Base-by-base conservation (phyloP, 2,113 vertebrate species). In the Nycticorax nycticorax region DNA sequence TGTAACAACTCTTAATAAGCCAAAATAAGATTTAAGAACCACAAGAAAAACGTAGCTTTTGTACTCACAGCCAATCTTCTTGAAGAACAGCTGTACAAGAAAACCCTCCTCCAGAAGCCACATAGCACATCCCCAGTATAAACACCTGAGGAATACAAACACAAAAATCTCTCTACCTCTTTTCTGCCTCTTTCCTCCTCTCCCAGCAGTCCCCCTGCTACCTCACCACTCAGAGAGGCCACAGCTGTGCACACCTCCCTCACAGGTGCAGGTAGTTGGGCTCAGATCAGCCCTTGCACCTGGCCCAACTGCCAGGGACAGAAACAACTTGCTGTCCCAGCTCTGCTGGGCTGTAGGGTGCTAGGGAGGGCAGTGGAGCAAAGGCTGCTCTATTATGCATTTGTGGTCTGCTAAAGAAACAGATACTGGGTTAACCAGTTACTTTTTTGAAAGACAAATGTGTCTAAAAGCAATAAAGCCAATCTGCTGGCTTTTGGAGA, bases 41-140 rank as follows among this genome's bases (percentile, higher is more conserved):
- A 59, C 4, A 77, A 77, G 3, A 4, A 92, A 82, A 88, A 60
- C 7, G 68, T 1, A 73, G 5, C 6, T 84, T 86, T 45, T 39
- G 14, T 78, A 96, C 94, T 96, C 16, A 95, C 67, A 5, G 53
- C 32, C 56, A 37, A 39, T 28, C 21, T 48, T 88, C 43, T n/a
- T 14, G 33, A 85, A 56, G 43, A 78, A 4, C 48, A 50, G 14
- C 32, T 48, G 1, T 24, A 35, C 7, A 66, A 63, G 21, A 48
- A 24, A 2, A 45, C 1, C 7, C 33, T 43, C n/a, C 28, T 72
- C 47, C 55, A 17, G 26, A 64, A 43, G 1, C 5, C 32, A 28
- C 1, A 1, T 3, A 6, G 2, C 18, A 55, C 10, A 18, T 11
- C 2, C 11, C 15, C 17, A 9, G 1, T 1, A 41, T 1, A 64